These are phyloP conservation scores for Loriculus beryllinus DNA, from an alignment of 2,797 vertebrate species.

Conservation along the genomic window DNA sequence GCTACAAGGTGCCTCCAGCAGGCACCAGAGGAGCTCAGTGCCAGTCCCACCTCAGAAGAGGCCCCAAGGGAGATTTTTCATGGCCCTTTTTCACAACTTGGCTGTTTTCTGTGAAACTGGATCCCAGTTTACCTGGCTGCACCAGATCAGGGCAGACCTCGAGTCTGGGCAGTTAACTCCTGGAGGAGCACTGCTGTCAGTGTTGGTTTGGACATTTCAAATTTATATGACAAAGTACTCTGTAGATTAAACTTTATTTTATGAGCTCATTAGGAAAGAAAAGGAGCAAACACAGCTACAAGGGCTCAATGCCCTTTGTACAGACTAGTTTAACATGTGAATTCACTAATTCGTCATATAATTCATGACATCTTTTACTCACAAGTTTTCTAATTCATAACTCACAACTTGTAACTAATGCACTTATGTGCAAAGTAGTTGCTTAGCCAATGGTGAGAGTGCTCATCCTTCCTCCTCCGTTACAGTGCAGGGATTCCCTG, in stretches of 20 bases:
- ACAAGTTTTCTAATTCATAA: background rate
- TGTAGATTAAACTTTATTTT: background rate
- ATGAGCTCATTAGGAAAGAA: background rate
- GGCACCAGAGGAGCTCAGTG: background rate
- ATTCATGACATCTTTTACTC: background rate
- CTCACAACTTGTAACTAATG: background rate
- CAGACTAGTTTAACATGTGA: background rate
- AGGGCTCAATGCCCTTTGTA: background rate
- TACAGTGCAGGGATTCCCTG: rapidly evolving
- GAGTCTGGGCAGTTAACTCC: background rate
- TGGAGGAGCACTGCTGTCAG: background rate
- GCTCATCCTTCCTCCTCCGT: background rate
- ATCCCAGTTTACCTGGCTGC: background rate
- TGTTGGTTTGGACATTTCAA: background rate
- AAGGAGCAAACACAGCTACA: background rate
- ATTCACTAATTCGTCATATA: background rate
- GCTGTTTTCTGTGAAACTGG: background rate
- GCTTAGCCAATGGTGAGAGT: background rate
- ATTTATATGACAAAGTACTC: background rate
- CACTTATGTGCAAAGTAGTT: background rate
- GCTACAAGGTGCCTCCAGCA: background rate
- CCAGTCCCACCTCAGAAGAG: background rate
- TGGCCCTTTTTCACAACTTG: background rate
- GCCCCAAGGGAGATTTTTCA: background rate
- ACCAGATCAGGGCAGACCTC: background rate